Base-by-base conservation (phyloP, 30 jellyfish, hydroid and myxozoan species). In the Hydractinia symbiolongicarpus region DNA sequence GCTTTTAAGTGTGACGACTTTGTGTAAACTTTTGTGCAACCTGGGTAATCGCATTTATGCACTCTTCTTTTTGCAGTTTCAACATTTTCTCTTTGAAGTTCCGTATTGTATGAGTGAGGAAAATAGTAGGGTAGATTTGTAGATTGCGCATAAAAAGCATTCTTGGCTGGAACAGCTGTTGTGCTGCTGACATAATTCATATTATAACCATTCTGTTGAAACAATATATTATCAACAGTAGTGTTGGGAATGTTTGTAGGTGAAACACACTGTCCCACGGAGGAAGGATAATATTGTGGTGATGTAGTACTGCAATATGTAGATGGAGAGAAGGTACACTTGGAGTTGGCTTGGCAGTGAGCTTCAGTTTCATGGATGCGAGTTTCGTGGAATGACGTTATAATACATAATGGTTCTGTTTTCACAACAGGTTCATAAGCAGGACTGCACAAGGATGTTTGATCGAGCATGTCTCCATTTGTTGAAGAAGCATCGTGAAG, bases 1-100 rank as follows among this genome's bases (percentile, higher is more conserved):
- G 99, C 99, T 62, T 90, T 90, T 67, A 90, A 82, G 77, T 90
- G 97, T 67, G 97, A 90, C 90, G 95, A 84, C 62, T 90, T 90
- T 83, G 97, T 90, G 90, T 90, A 90, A 55, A 90, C 97, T 66
- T 90, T 90, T n/a, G 89, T 90, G 82, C 97, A 90, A 70, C 95
- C 95, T 5, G 89, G 97, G 78, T 90, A 90, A 52, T 90, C 97
- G 86, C 97, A 90, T 55, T 89, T 66, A 75, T 90, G 97, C 52
- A 86, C 89, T 70, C 97, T 74, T 49, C 97, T 84, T 78, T 90
- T 90, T 85, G 85, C 94, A 13, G 83, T 80, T 61, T 90, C 95
- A 54, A 89, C 81, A 76, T 70, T 72, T n/a, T 90, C 97, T 20
- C 97, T 53, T 69, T 30, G 44, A 94, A 77, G 8, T 83, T 66